phyloP scores from a whole-genome alignment of 2,797 vertebrate species.

The Eulemur mongoz region DNA sequence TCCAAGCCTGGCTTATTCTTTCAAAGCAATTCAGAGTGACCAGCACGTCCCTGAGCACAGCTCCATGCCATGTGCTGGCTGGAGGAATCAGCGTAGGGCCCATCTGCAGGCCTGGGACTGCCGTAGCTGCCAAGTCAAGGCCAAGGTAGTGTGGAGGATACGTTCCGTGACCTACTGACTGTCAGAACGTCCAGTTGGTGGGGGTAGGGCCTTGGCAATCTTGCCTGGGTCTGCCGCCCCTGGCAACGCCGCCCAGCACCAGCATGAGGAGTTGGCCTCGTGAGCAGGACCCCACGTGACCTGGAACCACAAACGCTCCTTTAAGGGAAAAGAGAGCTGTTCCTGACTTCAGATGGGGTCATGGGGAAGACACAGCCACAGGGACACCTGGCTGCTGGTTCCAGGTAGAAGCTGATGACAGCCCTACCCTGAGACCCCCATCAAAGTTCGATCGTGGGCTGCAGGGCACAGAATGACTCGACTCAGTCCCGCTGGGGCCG shows the following conservation, averaged over 20 bases:
- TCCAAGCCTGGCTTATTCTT: not conserved
- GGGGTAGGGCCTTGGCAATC: not conserved
- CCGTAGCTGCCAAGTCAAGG: not conserved
- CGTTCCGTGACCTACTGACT: not conserved
- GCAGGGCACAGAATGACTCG: not conserved
- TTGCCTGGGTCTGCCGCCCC: not conserved
- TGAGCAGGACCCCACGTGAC: not conserved
- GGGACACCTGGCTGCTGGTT: not conserved
- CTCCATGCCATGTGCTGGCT: fast-evolving
- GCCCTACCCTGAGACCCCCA: not conserved
- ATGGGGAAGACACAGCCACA: not conserved
- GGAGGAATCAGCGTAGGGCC: not conserved
- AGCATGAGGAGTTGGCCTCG: not conserved
- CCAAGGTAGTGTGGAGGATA: not conserved
- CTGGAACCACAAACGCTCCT: not conserved
- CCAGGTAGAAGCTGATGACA: not conserved
- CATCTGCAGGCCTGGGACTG: not conserved
- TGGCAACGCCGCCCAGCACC: not conserved
- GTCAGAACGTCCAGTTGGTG: too few relatives aligned
- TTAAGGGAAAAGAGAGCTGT: not conserved
- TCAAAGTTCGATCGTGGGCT: not conserved
- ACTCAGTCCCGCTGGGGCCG: not conserved
- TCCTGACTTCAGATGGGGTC: not conserved
- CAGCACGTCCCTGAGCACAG: not conserved
- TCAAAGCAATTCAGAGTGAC: not conserved